Conservation (phyloP, 2,888 invertebrate genomes). For the Trimorus sp. region DNA sequence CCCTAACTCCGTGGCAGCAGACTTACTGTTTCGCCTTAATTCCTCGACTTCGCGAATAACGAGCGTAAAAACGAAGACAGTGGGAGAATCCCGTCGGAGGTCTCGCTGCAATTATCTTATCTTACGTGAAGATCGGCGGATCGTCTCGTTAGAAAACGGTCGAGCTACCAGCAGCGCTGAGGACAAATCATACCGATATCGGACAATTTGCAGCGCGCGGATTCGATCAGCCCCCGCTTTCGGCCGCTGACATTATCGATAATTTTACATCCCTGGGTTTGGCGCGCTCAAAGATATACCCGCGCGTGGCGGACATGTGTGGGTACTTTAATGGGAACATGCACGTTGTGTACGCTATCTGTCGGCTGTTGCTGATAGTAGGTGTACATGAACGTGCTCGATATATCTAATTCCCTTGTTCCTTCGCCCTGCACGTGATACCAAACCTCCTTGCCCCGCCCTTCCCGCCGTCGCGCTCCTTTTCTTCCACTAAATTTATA, state of each 20-base stretch:
- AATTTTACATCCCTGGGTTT: conserved; percentile 52
- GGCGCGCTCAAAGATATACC: conserved; percentile 41
- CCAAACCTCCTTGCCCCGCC: conserved; percentile 3
- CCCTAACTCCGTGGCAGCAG: too few species aligned
- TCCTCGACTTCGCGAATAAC: neutral
- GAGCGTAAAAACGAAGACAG: neutral
- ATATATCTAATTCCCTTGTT: conserved; percentile 59
- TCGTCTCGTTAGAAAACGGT: conserved; percentile 28
- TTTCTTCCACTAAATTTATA: conserved; percentile 36
- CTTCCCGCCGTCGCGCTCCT: neutral
- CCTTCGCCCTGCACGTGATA: conserved; percentile 48
- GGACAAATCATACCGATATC: conserved; percentile 48
- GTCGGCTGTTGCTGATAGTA: conserved; percentile 60
- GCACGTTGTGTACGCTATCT: conserved; percentile 62
- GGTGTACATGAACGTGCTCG: conserved; percentile 53
- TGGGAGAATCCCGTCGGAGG: conserved; percentile 3
- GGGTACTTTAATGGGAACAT: conserved; percentile 61
- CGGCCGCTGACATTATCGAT: conserved; percentile 55
- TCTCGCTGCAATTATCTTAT: conserved; percentile 26
- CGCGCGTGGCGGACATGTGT: conserved; percentile 39
- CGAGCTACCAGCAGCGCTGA: conserved; percentile 24
- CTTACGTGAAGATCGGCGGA: conserved; percentile 17
- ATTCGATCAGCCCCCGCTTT: conserved; percentile 47
- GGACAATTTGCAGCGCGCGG: conserved; percentile 30
- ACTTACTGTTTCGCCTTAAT: too few species aligned